Base-by-base conservation (phyloP, 2,113 vertebrate species). In the Pao palembangensis region DNA sequence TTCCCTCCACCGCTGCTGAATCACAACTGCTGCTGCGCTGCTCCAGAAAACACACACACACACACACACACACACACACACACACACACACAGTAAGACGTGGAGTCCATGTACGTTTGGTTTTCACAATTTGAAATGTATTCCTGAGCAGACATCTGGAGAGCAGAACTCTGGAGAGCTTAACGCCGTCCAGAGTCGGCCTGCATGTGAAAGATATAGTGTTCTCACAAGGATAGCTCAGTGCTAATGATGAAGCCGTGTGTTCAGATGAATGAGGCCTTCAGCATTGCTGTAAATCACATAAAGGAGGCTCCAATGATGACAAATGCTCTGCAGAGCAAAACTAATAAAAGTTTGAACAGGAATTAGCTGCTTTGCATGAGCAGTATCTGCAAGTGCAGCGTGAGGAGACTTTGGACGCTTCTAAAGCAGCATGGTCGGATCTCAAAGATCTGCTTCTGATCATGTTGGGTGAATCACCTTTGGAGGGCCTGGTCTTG, bases 1-100 rank as follows among this genome's bases (percentile, higher is more conserved):
- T 21, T 78, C 81, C 79, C 80, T 86, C 88, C 90, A 93, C 51
- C 43, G 61, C 60, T 83, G 86, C 55, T 90, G 90, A 60, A 94
- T 92, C 75, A 90, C 46, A n/a, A 73, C 54, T 58, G 90, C 86
- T 71, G 85, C 88, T 74, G 69, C 64, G 61, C 89, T 94, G 75
- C 71, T 78, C 55, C 44, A 70, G 59, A 61, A n/a, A n/a, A 0
- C 2, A 51, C 11, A 74, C 54, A 79, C 64, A 68, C 59, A 61
- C 46, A 79, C 16, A 66, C 31, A 68, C 51, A 0, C 2, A 51
- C 11, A 74, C 54, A 79, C 64, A 68, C 59, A 61, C 46, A 79
- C 16, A 66, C 31, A 68, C 15, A 61, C 11, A 67, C 13, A 69
- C 20, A 19, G 10, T n/a, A 18, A 19, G 47, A 4, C 17, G n/a